Conservation (phyloP, 1,140 invertebrate species). For the Pteromalus puparum region DNA sequence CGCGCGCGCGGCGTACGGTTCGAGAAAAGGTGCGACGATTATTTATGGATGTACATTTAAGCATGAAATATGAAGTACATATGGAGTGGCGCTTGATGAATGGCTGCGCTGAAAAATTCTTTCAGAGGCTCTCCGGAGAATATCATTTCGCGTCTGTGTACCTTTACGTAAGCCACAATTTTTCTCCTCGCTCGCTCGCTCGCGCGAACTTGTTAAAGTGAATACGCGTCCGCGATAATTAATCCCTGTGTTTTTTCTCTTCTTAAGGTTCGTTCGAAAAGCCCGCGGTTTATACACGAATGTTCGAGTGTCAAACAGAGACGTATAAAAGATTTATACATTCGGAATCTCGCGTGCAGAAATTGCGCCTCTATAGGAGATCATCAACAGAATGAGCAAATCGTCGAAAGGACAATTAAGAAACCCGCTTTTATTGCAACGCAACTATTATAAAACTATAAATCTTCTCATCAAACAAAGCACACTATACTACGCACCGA, state of each 20-base stretch:
- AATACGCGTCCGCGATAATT: not conserved
- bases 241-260: not conserved
- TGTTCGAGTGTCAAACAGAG: no score
- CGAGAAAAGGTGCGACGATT: not conserved
- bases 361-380: no score
- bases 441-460: not conserved
- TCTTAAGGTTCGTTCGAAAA: not conserved
- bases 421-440: no score
- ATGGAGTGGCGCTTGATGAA: not conserved
- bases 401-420: not conserved
- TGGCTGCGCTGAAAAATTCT: not conserved
- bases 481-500: no score
- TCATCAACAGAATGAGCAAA: no score
- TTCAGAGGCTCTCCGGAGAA: not conserved
- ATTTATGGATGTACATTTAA: not conserved
- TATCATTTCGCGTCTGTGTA: not conserved
- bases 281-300: no score
- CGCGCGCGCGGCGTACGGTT: not conserved
- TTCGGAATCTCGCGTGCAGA: no score
- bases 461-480: not conserved
- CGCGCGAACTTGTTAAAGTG: not conserved
- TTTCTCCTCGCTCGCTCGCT: not conserved
- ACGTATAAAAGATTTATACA: no score
- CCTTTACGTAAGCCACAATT: not conserved
- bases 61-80: slow-evolving; percentile 1